Conservation (phyloP, 2,113 vertebrate genomes). For the Ornithorhynchus anatinus region DNA sequence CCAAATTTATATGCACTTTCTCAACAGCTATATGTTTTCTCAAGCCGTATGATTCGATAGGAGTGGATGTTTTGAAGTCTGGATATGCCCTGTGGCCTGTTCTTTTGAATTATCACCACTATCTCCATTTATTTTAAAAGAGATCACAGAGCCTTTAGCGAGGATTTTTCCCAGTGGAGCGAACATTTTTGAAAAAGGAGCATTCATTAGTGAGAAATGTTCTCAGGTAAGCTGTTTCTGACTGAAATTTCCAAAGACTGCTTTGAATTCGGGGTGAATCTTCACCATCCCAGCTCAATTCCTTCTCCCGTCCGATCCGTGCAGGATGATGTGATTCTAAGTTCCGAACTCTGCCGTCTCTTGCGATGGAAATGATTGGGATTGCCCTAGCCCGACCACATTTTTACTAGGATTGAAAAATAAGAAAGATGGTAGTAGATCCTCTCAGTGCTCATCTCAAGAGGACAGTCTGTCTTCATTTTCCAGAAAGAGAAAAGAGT, state of each 20-base stretch:
- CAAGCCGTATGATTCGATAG: constrained; percentile 48
- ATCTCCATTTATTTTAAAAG: constrained; percentile 15
- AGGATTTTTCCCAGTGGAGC: constrained; percentile 12
- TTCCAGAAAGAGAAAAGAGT: background rate
- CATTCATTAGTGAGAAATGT: constrained; percentile 43
- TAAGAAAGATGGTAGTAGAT: background rate
- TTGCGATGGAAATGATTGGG: constrained; percentile 50
- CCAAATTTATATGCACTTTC: constrained; percentile 59
- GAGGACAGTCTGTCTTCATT: background rate
- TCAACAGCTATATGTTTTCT: constrained; percentile 35
- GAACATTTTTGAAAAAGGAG: constrained; percentile 47
- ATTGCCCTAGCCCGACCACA: constrained; percentile 33
- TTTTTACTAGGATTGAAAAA: constrained; percentile 38
- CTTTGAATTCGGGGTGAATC: constrained; percentile 33
- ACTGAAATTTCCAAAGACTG: constrained; percentile 29
- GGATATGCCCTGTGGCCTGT: constrained; percentile 38
- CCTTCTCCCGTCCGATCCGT: constrained; percentile 43
- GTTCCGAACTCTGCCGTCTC: constrained; percentile 44
- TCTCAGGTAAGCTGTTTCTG: constrained; percentile 46
- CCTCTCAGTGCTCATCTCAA: background rate
- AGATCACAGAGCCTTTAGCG: constrained; percentile 19
- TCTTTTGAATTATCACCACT: constrained; percentile 17
- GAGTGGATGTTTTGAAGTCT: constrained; percentile 53
- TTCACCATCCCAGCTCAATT: constrained; percentile 26
- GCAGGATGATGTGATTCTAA: constrained; percentile 35